phyloP scores from a whole-genome alignment of 2,888 invertebrate genomes.

The Dexiosoma caninum region DNA sequence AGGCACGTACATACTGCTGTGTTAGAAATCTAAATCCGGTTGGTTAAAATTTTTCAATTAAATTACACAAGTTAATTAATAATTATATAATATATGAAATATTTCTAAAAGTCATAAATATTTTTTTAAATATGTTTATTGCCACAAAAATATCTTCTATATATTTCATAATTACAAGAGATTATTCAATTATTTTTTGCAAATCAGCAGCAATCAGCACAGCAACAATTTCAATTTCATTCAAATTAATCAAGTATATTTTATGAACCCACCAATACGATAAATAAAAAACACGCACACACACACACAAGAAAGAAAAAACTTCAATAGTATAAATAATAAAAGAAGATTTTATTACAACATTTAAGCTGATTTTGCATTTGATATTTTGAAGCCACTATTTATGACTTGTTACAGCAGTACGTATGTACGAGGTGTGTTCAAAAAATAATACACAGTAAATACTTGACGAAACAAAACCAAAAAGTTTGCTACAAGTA shows the following conservation, averaged over 20 bases:
- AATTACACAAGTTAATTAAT: not conserved
- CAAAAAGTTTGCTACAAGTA: too few relatives aligned
- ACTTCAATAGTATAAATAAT: not conserved
- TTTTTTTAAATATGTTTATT: not conserved
- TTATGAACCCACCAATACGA: not conserved
- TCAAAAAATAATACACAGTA: too few relatives aligned
- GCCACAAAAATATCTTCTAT: too few relatives aligned
- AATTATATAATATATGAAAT: not conserved
- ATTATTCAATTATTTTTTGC: constrained; percentile 36
- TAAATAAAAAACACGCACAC: too few relatives aligned
- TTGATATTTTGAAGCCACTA: constrained; percentile 14
- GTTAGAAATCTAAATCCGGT: constrained; percentile 51
- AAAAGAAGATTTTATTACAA: constrained; percentile 21
- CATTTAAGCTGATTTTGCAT: constrained; percentile 47
- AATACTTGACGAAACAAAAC: too few relatives aligned
- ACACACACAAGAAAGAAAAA: not conserved
- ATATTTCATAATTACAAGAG: constrained; percentile 41
- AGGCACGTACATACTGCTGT: not conserved
- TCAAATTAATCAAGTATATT: constrained; percentile 25
- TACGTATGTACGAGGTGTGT: too few relatives aligned
- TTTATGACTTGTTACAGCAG: constrained; percentile 41
- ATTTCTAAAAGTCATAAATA: not conserved
- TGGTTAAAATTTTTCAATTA: constrained; percentile 5
- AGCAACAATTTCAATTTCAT: constrained; percentile 23
- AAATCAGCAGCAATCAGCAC: not conserved